Evolutionary conservation across 2,797 vertebrate species (phyloP), one percentile per base, ranked within the genome.

Genomic region (Cyprinodon diabolis): DNA sequence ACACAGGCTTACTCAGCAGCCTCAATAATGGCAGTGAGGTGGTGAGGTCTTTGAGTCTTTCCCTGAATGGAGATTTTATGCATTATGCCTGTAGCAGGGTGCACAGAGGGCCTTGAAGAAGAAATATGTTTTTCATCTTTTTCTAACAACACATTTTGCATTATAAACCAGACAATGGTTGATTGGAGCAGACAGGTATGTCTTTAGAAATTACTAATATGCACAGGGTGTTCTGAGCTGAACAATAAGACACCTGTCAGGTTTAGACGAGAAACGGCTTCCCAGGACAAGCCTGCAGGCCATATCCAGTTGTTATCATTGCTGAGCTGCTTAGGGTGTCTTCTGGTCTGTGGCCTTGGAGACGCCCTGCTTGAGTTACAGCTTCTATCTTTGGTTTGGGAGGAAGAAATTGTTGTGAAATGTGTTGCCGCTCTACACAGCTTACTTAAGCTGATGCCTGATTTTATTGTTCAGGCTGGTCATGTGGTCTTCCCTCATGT

Each of bases 201-300:
- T 89, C 89, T 89, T 90, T 90, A 84, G 91, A 89, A 91, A 90
- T 87, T 86, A 90, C 92, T 91, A 40, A 43, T 77, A 84, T 83
- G 89, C 80, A 84, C 86, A 87, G 84, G 85, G 84, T 83, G 85
- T 71, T 74, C 89, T 89, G 78, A 74, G 80, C 74, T 77, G 83
- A 93, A 93, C 90, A 94, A 91, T 87, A 83, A 88, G 83, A 70
- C 86, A 91, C 88, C 92, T 93, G 91, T 91, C 93, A 88, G 70
- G 85, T 88, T 66, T 74, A 82, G 78, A 75, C 69, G 82, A 86
- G 82, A 75, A 86, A 77, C 51, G 2, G 81, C 85, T 91, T 89
- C 82, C 87, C 86, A 82, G 84, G 90, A 89, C 83, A 89, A 88
- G 89, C 85, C 93, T 71, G 30, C 63, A 62, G 87, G 91, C 86